Evolutionary conservation across 2,113 vertebrate genomes (phyloP).

Genomic region (Mastomys natalensis): DNA sequence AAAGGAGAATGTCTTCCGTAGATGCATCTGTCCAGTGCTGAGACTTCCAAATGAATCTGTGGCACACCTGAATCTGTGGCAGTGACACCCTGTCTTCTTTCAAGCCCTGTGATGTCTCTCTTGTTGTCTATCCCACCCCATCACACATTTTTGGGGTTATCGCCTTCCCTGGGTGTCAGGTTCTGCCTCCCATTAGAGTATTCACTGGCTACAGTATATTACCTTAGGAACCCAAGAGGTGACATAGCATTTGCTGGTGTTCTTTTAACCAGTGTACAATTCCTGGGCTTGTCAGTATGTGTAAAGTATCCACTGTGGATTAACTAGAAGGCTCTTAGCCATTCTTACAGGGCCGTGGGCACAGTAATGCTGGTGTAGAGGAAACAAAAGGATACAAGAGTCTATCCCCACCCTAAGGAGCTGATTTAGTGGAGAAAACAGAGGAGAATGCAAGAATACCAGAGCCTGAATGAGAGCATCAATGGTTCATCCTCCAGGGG

Average conservation of each 20-base stretch:
- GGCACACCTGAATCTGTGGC: neutral
- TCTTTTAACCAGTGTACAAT: neutral
- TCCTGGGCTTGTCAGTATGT: neutral
- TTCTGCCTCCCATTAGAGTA: neutral
- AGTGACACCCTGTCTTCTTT: neutral
- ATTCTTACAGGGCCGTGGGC: neutral
- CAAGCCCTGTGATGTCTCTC: neutral
- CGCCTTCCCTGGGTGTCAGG: too few species aligned
- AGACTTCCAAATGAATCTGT: accelerated
- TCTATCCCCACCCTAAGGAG: neutral
- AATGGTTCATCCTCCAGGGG: neutral
- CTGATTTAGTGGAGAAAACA: neutral
- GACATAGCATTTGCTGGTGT: neutral
- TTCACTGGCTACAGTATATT: neutral
- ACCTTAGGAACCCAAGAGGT: neutral
- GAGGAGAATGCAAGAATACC: neutral
- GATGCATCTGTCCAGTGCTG: neutral
- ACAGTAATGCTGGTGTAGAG: neutral
- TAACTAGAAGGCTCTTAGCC: neutral
- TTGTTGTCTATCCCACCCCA: accelerated
- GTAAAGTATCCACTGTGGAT: neutral
- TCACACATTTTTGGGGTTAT: too few species aligned
- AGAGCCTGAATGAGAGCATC: neutral
- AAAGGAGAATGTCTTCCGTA: neutral
- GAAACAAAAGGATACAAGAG: neutral